phyloP scores from a whole-genome alignment of 2,797 vertebrate genomes.

The Nannoperca australis region DNA sequence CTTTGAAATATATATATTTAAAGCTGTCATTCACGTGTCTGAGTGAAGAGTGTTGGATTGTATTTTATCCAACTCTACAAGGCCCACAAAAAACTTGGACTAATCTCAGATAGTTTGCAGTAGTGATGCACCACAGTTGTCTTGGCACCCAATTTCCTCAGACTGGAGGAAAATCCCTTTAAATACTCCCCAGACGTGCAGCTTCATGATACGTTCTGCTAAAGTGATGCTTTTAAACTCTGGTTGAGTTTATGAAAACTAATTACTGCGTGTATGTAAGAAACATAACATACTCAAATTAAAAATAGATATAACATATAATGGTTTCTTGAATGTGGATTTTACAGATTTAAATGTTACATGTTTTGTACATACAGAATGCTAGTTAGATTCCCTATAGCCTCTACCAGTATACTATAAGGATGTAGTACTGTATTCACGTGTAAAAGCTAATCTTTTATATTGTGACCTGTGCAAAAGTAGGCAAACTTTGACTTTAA shows the following conservation, averaged over 20 bases:
- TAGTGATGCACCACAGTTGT: slow-evolving; percentile 30
- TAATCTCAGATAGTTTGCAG: slow-evolving; percentile 12
- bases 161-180: slow-evolving; percentile 15
- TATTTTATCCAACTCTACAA: slow-evolving; percentile 19
- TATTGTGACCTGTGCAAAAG: not conserved
- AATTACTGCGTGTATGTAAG: not conserved
- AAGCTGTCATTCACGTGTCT: not conserved
- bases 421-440: not conserved
- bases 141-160: slow-evolving; percentile 14
- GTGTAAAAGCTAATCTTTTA: too few species aligned
- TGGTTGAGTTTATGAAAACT: slow-evolving; percentile 10
- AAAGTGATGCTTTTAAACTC: slow-evolving; percentile 10
- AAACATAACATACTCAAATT: not conserved
- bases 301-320: not conserved
- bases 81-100: not conserved
- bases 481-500: not conserved
- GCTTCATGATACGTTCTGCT: slow-evolving; percentile 30
- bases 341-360: not conserved
- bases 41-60: not conserved
- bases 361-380: not conserved
- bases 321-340: not conserved
- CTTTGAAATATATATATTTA: slow-evolving; percentile 8
- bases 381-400: not conserved
- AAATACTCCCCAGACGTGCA: slow-evolving; percentile 8
- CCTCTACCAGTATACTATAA: not conserved